Conservation (phyloP, 2,888 invertebrate species). For the Eristalis tenax region DNA sequence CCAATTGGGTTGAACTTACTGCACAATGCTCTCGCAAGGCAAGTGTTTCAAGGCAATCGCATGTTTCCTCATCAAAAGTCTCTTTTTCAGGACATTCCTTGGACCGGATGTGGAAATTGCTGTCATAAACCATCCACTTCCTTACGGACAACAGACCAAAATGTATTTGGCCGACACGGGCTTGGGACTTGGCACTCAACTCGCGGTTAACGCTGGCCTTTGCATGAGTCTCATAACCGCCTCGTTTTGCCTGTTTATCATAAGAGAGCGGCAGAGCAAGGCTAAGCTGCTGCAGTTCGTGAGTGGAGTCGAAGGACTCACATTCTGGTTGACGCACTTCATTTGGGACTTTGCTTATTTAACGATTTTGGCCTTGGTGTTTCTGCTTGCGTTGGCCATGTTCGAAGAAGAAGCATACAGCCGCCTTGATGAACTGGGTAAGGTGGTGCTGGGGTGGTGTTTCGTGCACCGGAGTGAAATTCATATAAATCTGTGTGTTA, state of each 20-base stretch:
- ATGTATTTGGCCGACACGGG: constrained; percentile 81
- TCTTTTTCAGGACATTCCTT: constrained; percentile 68
- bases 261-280: constrained; percentile 86
- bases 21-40: constrained; percentile 84
- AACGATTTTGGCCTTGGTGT: constrained; percentile 86
- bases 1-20: constrained; percentile 85
- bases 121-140: constrained; percentile 87
- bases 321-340: constrained; percentile 88
- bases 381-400: constrained; percentile 84
- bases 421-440: constrained; percentile 74
- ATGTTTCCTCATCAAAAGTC: neutral
- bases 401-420: constrained; percentile 85
- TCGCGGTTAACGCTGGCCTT: constrained; percentile 87
- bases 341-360: constrained; percentile 83
- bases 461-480: too few relatives aligned
- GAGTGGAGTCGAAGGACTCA: constrained; percentile 86
- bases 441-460: too few relatives aligned
- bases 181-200: constrained; percentile 82
- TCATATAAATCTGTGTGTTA: too few relatives aligned
- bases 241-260: constrained; percentile 84
- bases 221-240: constrained; percentile 88
- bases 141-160: constrained; percentile 81
- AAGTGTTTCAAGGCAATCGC: constrained; percentile 15
- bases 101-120: constrained; percentile 74
- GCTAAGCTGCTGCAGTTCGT: constrained; percentile 90